Conservation (phyloP, 2,113 vertebrate genomes). For the Ranitomeya imitator region DNA sequence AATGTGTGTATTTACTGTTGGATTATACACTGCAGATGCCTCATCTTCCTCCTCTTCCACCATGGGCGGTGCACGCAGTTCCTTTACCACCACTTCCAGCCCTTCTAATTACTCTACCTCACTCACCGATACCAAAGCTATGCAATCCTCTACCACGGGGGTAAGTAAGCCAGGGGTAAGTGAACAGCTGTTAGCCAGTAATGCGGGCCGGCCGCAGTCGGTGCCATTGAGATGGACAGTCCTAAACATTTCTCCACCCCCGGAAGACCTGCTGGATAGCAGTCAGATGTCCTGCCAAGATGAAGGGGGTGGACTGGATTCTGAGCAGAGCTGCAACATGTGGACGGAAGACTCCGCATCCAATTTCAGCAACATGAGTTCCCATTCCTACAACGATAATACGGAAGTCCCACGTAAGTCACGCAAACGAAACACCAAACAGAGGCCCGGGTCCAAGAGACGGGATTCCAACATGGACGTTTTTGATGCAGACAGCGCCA, state of each 20-base stretch:
- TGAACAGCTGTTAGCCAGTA: constrained; percentile 80
- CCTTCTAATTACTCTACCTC: constrained; percentile 90
- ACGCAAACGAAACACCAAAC: constrained; percentile 94
- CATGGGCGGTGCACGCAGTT: constrained; percentile 97
- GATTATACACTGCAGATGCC: constrained; percentile 98
- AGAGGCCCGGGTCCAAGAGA: constrained; percentile 91
- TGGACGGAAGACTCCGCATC: constrained; percentile 98
- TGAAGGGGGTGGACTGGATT: constrained; percentile 84
- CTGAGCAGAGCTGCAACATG: constrained; percentile 97
- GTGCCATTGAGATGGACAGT: constrained; percentile 90
- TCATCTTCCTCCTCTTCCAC: constrained; percentile 94
- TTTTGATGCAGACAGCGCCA: constrained; percentile 99
- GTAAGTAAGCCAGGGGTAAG: constrained; percentile 88
- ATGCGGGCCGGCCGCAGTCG: constrained; percentile 81
- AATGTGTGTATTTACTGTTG: constrained; percentile 86
- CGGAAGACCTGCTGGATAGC: constrained; percentile 95
- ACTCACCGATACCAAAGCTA: constrained; percentile 86
- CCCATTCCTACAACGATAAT: constrained; percentile 97
- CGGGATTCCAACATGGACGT: constrained; percentile 91
- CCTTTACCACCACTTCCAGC: constrained; percentile 96
- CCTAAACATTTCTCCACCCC: constrained; percentile 96
- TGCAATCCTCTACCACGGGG: constrained; percentile 85
- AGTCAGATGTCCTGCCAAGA: constrained; percentile 97
- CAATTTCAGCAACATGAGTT: constrained; percentile 97
- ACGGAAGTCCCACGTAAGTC: constrained; percentile 98